A percentile compares a stretch with the other conserved stretches of the same genome.
Conservation (phyloP, 2,888 invertebrate genomes). For the Leptinotarsa haldemani region DNA sequence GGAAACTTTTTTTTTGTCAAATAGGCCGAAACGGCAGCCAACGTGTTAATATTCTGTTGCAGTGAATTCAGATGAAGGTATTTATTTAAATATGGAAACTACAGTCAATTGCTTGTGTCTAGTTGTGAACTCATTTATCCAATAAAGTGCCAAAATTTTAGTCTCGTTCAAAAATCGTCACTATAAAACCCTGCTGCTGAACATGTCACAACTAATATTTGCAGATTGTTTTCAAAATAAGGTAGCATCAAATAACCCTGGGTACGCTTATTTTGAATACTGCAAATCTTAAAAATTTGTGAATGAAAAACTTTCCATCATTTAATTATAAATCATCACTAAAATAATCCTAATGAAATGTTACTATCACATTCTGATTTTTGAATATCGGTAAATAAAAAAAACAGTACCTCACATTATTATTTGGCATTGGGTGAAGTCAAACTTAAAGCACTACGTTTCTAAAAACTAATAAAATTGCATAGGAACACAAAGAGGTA, state of each 20-base stretch:
- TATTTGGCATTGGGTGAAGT: slow-evolving; percentile 20
- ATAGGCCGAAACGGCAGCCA: too few relatives aligned
- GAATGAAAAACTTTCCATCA: neutral
- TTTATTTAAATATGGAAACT: too few relatives aligned
- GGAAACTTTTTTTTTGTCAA: too few relatives aligned
- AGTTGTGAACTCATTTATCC: neutral
- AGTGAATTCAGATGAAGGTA: too few relatives aligned
- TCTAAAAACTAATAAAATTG: slow-evolving; percentile 10
- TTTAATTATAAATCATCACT: neutral
- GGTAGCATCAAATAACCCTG: neutral
- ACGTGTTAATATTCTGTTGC: too few relatives aligned
- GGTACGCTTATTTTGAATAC: neutral
- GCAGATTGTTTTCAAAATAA: neutral
- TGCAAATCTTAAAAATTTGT: neutral
- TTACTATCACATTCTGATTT: slow-evolving; percentile 17
- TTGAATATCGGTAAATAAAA: neutral
- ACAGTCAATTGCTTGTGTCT: too few relatives aligned
- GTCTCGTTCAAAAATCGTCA: neutral
- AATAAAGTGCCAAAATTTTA: neutral
- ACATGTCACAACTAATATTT: neutral
- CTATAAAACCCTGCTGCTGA: neutral
- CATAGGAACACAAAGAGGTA: slow-evolving; percentile 30
- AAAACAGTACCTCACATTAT: neutral
- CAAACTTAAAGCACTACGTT: too few relatives aligned
- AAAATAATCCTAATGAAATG: slow-evolving; percentile 13